These are phyloP conservation scores for Epinephelus moara DNA, from an alignment of 2,113 vertebrate species.

Conservation along the genomic window DNA sequence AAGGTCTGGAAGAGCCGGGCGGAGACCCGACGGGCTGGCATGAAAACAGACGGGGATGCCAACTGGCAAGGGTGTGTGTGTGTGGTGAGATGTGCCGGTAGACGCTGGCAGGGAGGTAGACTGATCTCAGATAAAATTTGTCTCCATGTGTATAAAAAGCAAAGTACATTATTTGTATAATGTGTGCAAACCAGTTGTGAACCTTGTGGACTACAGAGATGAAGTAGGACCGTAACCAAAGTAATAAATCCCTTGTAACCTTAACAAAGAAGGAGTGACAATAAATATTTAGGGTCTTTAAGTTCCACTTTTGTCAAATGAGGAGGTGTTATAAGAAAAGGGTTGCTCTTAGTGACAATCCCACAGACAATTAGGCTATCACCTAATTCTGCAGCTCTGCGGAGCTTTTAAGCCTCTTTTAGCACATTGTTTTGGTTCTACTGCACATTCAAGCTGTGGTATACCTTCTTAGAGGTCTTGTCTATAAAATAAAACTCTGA, in stretches of 20 bases:
- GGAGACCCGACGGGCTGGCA: slow-evolving; percentile 58
- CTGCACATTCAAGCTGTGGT: too few species aligned
- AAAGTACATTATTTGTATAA: not conserved
- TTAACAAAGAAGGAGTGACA: not conserved
- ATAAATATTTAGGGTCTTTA: not conserved
- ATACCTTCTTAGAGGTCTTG: too few species aligned
- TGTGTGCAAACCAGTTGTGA: not conserved
- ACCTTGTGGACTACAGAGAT: not conserved
- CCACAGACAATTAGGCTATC: too few species aligned
- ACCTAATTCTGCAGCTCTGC: too few species aligned
- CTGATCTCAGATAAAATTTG: slow-evolving; percentile 33
- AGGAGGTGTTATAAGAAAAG: too few species aligned
- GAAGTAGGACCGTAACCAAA: too few species aligned
- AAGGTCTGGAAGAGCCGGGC: slow-evolving; percentile 85
- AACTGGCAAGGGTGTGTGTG: slow-evolving; percentile 30
- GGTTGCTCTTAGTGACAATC: too few species aligned
- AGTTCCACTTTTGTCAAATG: too few species aligned
- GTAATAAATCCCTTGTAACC: not conserved
- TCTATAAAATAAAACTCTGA: too few species aligned
- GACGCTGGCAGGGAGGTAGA: slow-evolving; percentile 1
- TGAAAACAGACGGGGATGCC: slow-evolving; percentile 61
- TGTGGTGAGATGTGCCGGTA: not conserved
- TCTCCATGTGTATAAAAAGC: not conserved
- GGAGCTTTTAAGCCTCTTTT: too few species aligned
- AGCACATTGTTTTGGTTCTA: too few species aligned